Evolutionary conservation across 2,797 vertebrate species (phyloP).

Genomic region (Enteromius afrohamiltoni): DNA sequence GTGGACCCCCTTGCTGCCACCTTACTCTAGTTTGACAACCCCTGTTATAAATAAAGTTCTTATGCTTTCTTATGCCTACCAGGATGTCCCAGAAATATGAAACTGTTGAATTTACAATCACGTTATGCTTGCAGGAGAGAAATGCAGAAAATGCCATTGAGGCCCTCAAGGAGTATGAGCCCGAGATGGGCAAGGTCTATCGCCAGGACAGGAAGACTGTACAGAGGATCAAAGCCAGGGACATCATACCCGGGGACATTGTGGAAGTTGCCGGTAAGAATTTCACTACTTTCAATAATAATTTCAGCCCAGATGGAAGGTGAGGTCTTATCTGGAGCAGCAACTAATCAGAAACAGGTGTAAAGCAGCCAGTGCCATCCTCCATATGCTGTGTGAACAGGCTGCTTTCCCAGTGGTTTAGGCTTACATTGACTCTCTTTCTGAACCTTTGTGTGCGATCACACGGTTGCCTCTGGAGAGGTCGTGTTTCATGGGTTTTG

Average conservation of each 20-base stretch:
- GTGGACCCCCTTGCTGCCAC: neutral
- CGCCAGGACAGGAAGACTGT: conserved; percentile 96
- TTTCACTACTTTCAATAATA: neutral
- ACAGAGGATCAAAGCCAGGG: conserved; percentile 96
- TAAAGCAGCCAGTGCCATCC: conserved; percentile 12
- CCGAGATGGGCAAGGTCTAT: conserved; percentile 99
- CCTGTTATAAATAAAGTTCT: neutral
- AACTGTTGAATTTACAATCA: neutral
- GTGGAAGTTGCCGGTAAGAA: conserved; percentile 96
- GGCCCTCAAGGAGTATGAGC: conserved; percentile 94
- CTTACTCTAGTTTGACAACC: neutral
- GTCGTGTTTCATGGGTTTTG: neutral
- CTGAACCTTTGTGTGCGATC: conserved; percentile 41
- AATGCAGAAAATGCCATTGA: conserved; percentile 85
- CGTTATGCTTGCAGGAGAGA: conserved; percentile 70
- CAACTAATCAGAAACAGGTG: conserved; percentile 8
- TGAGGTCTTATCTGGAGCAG: neutral
- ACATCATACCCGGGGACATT: conserved; percentile 95
- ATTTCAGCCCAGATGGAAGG: neutral
- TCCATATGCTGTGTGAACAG: conserved; percentile 33
- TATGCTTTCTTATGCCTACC: neutral
- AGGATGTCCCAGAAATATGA: neutral
- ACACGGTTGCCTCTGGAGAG: neutral
- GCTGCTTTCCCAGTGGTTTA: conserved; percentile 39
- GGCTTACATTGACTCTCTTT: conserved; percentile 16